Evolutionary conservation across 2,797 vertebrate genomes (phyloP).

Genomic region (Heteromormyrus szaboi): DNA sequence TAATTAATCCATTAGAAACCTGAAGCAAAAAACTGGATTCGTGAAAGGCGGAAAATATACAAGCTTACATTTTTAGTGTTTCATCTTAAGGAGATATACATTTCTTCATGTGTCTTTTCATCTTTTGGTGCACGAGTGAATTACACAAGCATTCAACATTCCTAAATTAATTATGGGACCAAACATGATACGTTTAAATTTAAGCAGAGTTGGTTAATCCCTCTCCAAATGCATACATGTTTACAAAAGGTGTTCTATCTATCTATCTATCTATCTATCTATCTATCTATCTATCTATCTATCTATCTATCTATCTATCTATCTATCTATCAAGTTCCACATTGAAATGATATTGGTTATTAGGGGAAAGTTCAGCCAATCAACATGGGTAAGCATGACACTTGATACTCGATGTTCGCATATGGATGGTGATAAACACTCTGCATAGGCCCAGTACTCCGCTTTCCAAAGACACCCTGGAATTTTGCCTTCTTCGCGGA

Average conservation of each 20-base stretch:
- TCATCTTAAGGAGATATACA: not conserved
- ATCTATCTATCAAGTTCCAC: not conserved
- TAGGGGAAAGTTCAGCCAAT: not conserved
- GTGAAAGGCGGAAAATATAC: not conserved
- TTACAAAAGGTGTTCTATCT: not conserved
- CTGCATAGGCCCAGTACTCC: not conserved
- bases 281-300: not conserved
- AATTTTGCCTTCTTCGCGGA: not conserved
- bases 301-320: not conserved
- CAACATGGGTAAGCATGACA: not conserved
- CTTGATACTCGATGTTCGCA: not conserved
- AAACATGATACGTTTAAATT: not conserved
- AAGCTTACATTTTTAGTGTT: not conserved
- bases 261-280: not conserved
- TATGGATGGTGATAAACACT: not conserved
- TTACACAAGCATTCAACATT: not conserved
- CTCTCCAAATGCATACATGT: not conserved
- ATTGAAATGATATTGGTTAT: not conserved
- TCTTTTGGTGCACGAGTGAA: not conserved
- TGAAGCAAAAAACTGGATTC: not conserved
- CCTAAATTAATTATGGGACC: not conserved
- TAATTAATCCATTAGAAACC: not conserved
- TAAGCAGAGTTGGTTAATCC: not conserved
- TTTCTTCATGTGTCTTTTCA: not conserved
- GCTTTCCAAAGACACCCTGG: not conserved